Conservation (phyloP, 2,113 vertebrate species). For the Nothocercus julius region DNA sequence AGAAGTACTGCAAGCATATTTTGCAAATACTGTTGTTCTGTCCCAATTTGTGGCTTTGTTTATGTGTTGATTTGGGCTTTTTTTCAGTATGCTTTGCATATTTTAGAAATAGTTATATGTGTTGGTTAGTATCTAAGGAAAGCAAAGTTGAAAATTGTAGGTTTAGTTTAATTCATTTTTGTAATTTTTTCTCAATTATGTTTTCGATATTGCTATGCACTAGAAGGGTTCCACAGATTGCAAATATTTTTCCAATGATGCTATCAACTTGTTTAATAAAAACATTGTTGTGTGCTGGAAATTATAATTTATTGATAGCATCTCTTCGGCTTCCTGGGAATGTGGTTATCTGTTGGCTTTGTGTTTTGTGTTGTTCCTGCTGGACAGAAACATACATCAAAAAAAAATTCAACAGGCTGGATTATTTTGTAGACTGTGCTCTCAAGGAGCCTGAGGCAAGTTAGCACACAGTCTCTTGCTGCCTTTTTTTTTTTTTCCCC, state of each 20-base stretch:
- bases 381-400: conserved; percentile 7
- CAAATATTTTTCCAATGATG: background rate
- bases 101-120: background rate
- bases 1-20: background rate
- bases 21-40: background rate
- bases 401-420: conserved; percentile 44
- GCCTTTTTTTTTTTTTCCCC: conserved; percentile 15
- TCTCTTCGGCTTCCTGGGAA: background rate
- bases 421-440: conserved; percentile 40
- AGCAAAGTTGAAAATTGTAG: background rate
- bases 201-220: background rate
- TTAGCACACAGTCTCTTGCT: conserved; percentile 42
- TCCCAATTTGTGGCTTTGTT: background rate
- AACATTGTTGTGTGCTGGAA: background rate
- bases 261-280: background rate
- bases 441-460: conserved; percentile 22
- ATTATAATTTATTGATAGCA: background rate
- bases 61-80: background rate
- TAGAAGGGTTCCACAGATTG: background rate
- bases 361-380: background rate
- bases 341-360: background rate
- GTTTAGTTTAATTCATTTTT: background rate
- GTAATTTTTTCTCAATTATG: background rate
- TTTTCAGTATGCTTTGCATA: background rate
- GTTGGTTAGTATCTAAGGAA: background rate